A percentile compares a stretch with the other conserved stretches of the same genome.
These are phyloP conservation scores for Euplexia lucipara DNA, from an alignment of 2,888 invertebrate species.

Conservation along the genomic window DNA sequence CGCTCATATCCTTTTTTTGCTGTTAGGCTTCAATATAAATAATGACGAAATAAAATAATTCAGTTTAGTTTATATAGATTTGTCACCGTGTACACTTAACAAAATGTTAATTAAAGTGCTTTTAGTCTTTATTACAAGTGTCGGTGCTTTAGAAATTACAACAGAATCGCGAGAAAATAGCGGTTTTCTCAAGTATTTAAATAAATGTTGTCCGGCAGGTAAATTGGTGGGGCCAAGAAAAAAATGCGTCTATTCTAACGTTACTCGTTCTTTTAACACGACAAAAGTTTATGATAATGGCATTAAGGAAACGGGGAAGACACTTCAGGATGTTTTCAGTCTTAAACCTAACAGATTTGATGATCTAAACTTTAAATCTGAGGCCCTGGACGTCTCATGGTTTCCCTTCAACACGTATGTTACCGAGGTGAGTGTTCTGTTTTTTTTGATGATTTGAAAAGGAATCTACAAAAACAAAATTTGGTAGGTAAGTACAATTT, in stretches of 20 bases:
- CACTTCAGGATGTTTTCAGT: constrained; percentile 28
- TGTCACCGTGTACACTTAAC: too few species aligned
- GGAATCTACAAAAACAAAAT: too few species aligned
- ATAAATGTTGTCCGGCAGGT: constrained; percentile 27
- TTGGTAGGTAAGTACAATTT: too few species aligned
- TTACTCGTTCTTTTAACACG: constrained; percentile 23
- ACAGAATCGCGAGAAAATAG: background rate
- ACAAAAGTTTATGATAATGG: constrained; percentile 25
- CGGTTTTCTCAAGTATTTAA: background rate
- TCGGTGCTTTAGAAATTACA: background rate
- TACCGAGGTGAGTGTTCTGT: constrained; percentile 30
- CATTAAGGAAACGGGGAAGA: constrained; percentile 8
- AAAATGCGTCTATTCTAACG: background rate
- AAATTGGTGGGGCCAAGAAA: constrained; percentile 1
- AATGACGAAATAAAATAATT: too few species aligned
- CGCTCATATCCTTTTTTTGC: too few species aligned
- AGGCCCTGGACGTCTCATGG: background rate
- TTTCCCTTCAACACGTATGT: constrained; percentile 35
- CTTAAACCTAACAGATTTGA: constrained; percentile 25
- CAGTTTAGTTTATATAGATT: too few species aligned
- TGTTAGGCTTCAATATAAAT: too few species aligned
- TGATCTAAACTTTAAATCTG: background rate
- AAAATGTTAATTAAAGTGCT: constrained; percentile 12
- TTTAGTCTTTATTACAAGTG: constrained; percentile 17
- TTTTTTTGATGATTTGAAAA: background rate